Evolutionary conservation across 2,797 vertebrate genomes (phyloP), one percentile per base, ranked within the genome.

Genomic region (Diplodus puntazzo): DNA sequence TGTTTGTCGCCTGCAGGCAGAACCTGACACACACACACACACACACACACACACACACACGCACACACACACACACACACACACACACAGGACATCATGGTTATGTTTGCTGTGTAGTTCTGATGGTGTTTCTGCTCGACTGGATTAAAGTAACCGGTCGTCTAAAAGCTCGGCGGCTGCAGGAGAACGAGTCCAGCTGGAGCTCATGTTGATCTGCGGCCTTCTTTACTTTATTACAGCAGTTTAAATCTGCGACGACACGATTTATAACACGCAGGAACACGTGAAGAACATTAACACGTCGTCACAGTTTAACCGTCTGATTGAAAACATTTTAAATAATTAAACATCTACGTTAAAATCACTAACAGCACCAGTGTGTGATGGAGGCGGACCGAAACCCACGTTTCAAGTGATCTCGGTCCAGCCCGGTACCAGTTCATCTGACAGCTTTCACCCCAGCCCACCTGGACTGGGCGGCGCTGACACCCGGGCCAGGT

Each of bases 1-100:
- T 85, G 83, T 64, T 63, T 42, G 39, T 46, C 1, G 82, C 86
- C 86, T 72, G 68, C 75, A 79, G 89, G 80, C 82, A 83, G 58
- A 79, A 86, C 70, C 80, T 74, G 52, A 69, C 55, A 48, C 55
- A 74, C 78, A 55, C 75, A 52, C 53, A 55, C 58, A 54, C 50
- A 64, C 61, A 25, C 58, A 73, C 48, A 73, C 60, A 58, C 34
- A 73, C 34, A 50, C 64, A 59, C n/a, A n/a, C n/a, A n/a, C n/a
- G n/a, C 73, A 55, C 65, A 64, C 57, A 69, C 58, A 69, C 65
- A 46, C 58, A 60, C 50, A 53, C 30, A 30, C 13, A 58, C 62
- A 45, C 48, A 34, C 30, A 34, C 57, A 42, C 13, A 65, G 66
- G 43, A 65, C 74, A 58, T 87, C 21, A 58, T 87, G 20, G 59